These are phyloP conservation scores for Whitmania pigra DNA, from an alignment of 1,140 invertebrate species.

Conservation along the genomic window DNA sequence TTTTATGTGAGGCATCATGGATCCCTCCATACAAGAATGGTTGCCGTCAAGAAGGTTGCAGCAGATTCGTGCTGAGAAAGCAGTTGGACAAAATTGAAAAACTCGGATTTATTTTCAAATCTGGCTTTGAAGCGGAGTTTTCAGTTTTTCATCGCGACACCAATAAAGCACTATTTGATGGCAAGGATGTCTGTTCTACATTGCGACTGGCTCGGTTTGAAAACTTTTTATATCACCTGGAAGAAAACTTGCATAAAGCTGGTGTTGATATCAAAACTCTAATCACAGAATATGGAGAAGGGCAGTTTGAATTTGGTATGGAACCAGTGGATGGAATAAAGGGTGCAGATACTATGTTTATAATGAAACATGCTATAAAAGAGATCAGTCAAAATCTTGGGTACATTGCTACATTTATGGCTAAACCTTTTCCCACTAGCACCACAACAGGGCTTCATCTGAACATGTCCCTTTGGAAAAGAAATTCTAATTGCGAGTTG, in stretches of 20 bases:
- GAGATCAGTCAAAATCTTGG: constrained; percentile 20
- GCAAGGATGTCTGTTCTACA: neutral
- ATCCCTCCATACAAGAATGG: constrained; percentile 1
- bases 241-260: constrained; percentile 6
- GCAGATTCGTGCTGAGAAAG: constrained; percentile 13
- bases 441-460: constrained; percentile 20
- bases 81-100: constrained; percentile 20
- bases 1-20: constrained; percentile 14
- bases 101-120: constrained; percentile 19
- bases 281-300: constrained; percentile 13
- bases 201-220: constrained; percentile 4
- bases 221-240: constrained; percentile 15
- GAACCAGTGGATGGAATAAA: constrained; percentile 17
- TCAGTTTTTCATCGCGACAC: constrained; percentile 15
- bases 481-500: neutral
- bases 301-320: constrained; percentile 24
- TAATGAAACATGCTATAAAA: constrained; percentile 22
- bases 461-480: constrained; percentile 26
- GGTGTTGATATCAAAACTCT: constrained; percentile 22
- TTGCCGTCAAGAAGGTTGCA: neutral
- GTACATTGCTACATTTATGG: constrained; percentile 25
- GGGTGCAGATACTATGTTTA: constrained; percentile 20
- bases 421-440: constrained; percentile 17
- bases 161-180: neutral
- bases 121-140: constrained; percentile 23